Evolutionary conservation across 2,113 vertebrate genomes (phyloP).

Genomic region (Engystomops pustulosus): DNA sequence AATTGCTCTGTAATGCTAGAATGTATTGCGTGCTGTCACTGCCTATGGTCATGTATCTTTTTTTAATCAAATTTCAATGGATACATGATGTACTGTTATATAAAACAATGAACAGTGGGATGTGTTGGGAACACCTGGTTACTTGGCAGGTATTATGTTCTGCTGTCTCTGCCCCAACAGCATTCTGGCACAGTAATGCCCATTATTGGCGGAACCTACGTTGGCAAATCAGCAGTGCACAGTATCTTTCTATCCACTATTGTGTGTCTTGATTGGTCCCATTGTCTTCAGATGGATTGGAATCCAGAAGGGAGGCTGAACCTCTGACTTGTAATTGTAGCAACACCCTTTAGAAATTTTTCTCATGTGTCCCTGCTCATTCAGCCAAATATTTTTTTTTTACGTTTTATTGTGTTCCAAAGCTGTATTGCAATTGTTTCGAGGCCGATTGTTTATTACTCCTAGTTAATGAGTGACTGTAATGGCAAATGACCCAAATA

Average conservation of each 20-base stretch:
- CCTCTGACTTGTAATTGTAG: conserved; percentile 34
- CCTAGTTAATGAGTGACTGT: background rate
- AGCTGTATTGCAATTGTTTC: background rate
- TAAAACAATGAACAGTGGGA: conserved; percentile 19
- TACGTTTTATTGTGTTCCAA: background rate
- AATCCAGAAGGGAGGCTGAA: background rate
- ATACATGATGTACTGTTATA: background rate
- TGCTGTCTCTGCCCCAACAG: background rate
- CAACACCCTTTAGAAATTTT: background rate
- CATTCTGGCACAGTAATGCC: background rate
- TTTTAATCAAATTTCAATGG: background rate
- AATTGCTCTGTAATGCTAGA: background rate
- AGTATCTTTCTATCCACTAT: background rate
- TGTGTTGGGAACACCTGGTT: conserved; percentile 26
- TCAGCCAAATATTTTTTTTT: background rate
- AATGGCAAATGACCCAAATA: conserved; percentile 24
- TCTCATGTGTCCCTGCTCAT: background rate
- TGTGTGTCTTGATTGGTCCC: conserved; percentile 1
- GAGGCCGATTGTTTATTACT: conserved; percentile 5
- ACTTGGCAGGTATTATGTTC: background rate
- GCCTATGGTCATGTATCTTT: background rate
- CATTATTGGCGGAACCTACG: background rate
- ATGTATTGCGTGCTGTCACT: background rate
- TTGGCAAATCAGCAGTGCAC: background rate
- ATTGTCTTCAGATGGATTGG: background rate